phyloP scores from a whole-genome alignment of 2,797 vertebrate genomes.

The Pseudochirops cupreus region DNA sequence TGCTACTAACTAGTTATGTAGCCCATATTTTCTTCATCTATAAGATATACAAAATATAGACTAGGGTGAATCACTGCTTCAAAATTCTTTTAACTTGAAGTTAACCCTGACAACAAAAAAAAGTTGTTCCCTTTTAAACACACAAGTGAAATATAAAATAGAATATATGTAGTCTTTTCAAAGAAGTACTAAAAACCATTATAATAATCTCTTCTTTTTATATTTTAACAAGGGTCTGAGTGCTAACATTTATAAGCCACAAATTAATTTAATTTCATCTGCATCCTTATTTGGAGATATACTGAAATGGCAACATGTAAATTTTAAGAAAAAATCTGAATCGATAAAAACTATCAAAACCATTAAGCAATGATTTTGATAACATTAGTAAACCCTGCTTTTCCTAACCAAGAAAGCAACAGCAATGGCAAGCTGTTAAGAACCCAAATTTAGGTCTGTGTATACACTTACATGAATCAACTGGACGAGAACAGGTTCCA shows the following conservation, averaged over 20 bases:
- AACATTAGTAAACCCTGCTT: conserved; percentile 9
- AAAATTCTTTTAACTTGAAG: not conserved
- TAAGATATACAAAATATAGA: not conserved
- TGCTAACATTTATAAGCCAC: conserved; percentile 22
- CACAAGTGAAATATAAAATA: not conserved
- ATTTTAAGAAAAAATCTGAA: conserved; percentile 5
- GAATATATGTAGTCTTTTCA: not conserved
- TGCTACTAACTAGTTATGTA: not conserved
- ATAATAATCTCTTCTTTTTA: not conserved
- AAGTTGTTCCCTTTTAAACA: conserved; percentile 3
- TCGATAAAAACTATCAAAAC: not conserved
- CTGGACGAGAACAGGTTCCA: conserved; percentile 96
- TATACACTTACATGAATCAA: conserved; percentile 93
- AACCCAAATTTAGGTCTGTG: not conserved
- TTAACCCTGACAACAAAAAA: not conserved
- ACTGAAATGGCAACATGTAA: conserved; percentile 4
- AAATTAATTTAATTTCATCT: not conserved
- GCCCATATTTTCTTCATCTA: not conserved
- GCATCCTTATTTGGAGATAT: not conserved
- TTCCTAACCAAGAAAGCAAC: not conserved
- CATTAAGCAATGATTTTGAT: conserved; percentile 4
- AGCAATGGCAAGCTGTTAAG: not conserved
- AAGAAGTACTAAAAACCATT: not conserved
- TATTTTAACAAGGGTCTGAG: not conserved
- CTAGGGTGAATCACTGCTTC: not conserved